Evolutionary conservation across 2,113 vertebrate species (phyloP).

Genomic region (Bambusicola thoracicus): DNA sequence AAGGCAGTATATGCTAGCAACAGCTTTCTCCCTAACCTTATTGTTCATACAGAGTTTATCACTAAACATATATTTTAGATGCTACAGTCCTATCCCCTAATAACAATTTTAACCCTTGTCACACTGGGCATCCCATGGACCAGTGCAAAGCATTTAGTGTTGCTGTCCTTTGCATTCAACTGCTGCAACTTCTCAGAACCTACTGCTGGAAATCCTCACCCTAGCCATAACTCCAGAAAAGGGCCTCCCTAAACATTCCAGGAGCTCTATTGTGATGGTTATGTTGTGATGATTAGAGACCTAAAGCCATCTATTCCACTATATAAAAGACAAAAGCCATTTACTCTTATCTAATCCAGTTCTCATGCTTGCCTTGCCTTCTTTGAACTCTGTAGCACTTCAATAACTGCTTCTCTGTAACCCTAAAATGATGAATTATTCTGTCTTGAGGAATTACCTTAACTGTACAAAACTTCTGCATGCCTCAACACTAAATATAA

Average conservation of each 20-base stretch:
- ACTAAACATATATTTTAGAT: not conserved
- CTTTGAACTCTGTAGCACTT: not conserved
- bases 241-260: not conserved
- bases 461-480: not conserved
- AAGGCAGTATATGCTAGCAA: not conserved
- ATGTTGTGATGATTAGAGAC: fast-evolving
- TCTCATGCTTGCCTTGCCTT: not conserved
- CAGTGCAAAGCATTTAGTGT: not conserved
- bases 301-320: fast-evolving
- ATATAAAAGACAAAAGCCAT: not conserved
- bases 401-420: not conserved
- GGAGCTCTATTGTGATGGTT: not conserved
- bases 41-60: not conserved
- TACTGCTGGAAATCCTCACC: not conserved
- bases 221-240: not conserved
- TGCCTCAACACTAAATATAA: not conserved
- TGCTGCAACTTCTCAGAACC: not conserved
- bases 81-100: not conserved
- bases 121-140: not conserved
- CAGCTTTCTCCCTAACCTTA: not conserved
- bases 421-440: not conserved
- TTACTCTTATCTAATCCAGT: not conserved
- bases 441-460: not conserved
- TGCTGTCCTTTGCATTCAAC: not conserved
- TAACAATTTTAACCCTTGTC: not conserved